phyloP scores from a whole-genome alignment of 2,113 vertebrate genomes.

The Saguinus midas region DNA sequence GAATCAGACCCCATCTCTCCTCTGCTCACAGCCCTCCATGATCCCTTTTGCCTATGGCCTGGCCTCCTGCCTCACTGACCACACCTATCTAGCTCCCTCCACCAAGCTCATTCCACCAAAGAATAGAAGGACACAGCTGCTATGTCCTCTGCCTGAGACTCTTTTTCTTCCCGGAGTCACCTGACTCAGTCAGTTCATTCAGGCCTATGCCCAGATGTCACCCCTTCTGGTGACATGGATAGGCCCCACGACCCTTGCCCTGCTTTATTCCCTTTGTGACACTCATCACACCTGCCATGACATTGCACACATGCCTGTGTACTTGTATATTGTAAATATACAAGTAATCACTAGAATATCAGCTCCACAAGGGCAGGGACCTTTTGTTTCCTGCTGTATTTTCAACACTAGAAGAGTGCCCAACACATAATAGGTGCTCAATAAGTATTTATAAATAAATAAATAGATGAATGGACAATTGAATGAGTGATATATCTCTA shows the following conservation, averaged over 20 bases:
- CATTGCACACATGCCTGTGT: background rate
- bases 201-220: background rate
- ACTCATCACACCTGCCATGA: background rate
- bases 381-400: background rate
- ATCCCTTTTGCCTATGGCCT: fast-evolving
- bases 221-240: background rate
- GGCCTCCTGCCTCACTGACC: background rate
- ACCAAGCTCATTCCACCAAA: background rate
- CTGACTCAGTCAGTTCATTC: background rate
- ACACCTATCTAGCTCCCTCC: background rate
- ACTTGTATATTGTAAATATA: background rate
- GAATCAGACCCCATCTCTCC: background rate
- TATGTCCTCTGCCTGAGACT: background rate
- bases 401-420: background rate
- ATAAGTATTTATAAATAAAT: background rate
- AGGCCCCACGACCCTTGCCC: background rate
- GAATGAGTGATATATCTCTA: background rate
- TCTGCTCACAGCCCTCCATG: background rate
- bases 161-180: background rate
- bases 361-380: background rate
- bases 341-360: background rate
- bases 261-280: background rate
- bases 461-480: background rate
- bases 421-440: background rate
- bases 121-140: background rate